Evolutionary conservation across 2,797 vertebrate species (phyloP), one percentile per base, ranked within the genome.

Genomic region (Amniataba percoides): DNA sequence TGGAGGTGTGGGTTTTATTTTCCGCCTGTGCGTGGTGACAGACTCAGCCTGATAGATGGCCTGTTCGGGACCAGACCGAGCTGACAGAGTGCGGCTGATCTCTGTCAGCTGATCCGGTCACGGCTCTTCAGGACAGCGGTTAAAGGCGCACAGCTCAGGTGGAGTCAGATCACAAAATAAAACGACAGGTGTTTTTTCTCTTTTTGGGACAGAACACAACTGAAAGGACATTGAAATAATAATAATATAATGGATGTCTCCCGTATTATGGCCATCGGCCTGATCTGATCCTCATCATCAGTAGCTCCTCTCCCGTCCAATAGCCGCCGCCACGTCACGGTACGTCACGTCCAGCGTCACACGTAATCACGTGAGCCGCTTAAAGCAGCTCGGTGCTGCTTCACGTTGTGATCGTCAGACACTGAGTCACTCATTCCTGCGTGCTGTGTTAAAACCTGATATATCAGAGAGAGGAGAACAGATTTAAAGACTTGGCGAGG

Each of bases 291-390:
- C 77, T 77, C 59, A 80, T 78, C 78, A 56, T 31, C 31, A 34
- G 19, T 51, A 2, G 86, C 78, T 78, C 73, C 75, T 75, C 39
- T 71, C 52, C 23, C 18, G 74, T n/a, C 87, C 87, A 87, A 89
- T 83, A 23, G 71, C 55, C 31, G n/a, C 25, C 2, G 60, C 64
- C 59, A 81, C 82, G 14, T 77, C 78, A 60, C 2, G 60, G 64
- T 56, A 81, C 82, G 14, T 77, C 78, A 60, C 52, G 43, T n/a
- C 7, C 43, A 9, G 69, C 85, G 86, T 88, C 86, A 90, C 55
- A 25, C 66, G 23, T 23, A 3, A 42, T 87, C 89, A 93, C 89
- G 83, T 90, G 86, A 84, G 55, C 78, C 49, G 76, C 60, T 87
- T 82, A 85, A 53, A 78, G 1, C 61, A 51, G 77, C 84, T 70